Evolutionary conservation across 2,888 invertebrate species (phyloP).

Genomic region (Archips xylosteana): DNA sequence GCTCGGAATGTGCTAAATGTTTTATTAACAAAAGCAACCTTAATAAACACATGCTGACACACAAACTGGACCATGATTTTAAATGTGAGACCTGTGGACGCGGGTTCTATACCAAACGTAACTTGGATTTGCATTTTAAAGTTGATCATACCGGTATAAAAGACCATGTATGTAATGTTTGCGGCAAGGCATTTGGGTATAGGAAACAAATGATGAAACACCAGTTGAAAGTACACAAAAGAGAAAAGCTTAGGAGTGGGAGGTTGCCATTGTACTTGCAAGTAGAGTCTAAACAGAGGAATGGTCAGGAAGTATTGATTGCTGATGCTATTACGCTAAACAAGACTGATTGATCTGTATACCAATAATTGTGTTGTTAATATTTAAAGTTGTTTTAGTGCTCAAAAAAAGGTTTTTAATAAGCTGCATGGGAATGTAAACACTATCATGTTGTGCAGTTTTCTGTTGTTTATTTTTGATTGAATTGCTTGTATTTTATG

Average conservation of each 20-base stretch:
- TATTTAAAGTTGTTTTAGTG: no score
- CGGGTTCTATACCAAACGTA: conserved; percentile 69
- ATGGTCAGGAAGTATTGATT: conserved; percentile 48
- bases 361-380: no score
- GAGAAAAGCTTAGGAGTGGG: conserved; percentile 70
- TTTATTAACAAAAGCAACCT: conserved; percentile 77
- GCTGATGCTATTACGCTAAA: conserved; percentile 6
- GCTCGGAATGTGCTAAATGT: conserved; percentile 67
- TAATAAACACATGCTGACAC: conserved; percentile 70
- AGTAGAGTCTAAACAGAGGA: conserved; percentile 60
- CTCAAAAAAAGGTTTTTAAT: no score
- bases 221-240: conserved; percentile 74
- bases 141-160: conserved; percentile 74
- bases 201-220: conserved; percentile 80
- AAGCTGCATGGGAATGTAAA: no score
- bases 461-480: no score
- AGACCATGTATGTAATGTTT: conserved; percentile 72
- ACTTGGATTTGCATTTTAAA: conserved; percentile 71
- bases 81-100: conserved; percentile 71
- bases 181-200: conserved; percentile 76
- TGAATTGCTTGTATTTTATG: no score
- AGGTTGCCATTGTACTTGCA: conserved; percentile 73
- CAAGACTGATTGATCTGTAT: not conserved
- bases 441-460: no score
- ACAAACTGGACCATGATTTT: conserved; percentile 65